Evolutionary conservation across 2,888 invertebrate species (phyloP), one percentile per base, ranked within the genome.

Genomic region (Zhuqinia jingwanae): DNA sequence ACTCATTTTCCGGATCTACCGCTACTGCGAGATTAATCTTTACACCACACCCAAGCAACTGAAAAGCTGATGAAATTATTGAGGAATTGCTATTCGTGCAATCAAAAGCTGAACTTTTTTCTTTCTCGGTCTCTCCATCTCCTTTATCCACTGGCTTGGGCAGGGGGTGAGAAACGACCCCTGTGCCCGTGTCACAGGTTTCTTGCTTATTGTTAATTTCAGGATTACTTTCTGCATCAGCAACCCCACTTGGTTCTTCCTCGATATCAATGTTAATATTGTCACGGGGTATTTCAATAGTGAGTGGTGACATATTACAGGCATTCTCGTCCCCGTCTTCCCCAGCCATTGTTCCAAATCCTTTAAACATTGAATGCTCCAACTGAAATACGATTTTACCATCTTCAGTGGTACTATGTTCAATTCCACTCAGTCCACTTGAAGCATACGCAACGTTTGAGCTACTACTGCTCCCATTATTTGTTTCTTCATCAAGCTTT

Each of bases 341-440:
- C 17, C 36, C 42, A 0, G 6, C 17, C 20, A 42, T 17, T 8
- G 42, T 17, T 17, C 42, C 6, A 56, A 60, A 76, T 0, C 25
- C 47, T 3, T 84, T 65, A 30, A 78, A 77, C 60, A 65, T 73
- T 47, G 83, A 68, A 20, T 84, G 63, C 47, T 68, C 78, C 77
- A 84, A 70, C 25, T 84, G 84, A 47, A 84, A 56, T 3, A 84
- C 83, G 45, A 84, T 65, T 36, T 84, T 77, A 2, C 83, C 83
- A 68, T 68, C 45, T 22, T 68, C 68, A 11, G 80, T 68, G 8
- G 56, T 80, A 30, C 50, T 50, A 17, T 50, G 27, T 2, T 11
- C 65, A 50, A 79, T 42, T 3, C 25, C 30, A 3, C n/a, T n/a
- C 15, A 11, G 50, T 17, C 27, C 27, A 63, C 15, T 27, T 1